A percentile compares a stretch with the other conserved stretches of the same genome.
phyloP scores from a whole-genome alignment of 1,140 invertebrate species.

The Meloidogyne hapla region DNA sequence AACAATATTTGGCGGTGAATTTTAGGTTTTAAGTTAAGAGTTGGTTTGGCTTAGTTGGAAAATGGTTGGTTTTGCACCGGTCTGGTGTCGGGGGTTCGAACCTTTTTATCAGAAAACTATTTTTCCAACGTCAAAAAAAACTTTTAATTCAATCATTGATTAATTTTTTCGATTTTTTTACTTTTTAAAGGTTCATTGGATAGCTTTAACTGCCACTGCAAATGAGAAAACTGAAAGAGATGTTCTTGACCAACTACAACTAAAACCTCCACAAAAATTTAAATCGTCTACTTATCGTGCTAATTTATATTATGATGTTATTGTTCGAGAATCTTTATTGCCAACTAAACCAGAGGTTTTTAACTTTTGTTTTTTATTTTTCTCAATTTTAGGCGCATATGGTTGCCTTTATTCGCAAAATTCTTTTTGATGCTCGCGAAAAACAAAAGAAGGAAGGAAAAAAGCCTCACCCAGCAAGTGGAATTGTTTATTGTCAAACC shows the following conservation, averaged over 20 bases:
- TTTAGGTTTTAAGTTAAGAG: no score
- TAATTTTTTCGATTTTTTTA: neutral
- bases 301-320: conserved; percentile 75
- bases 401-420: conserved; percentile 21
- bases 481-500: conserved; percentile 40
- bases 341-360: conserved; percentile 29
- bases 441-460: conserved; percentile 24
- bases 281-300: conserved; percentile 71
- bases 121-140: no score
- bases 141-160: no score
- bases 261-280: conserved; percentile 69
- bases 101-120: no score
- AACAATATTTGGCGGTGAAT: neutral
- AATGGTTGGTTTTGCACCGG: no score
- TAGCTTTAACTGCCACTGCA: conserved; percentile 91
- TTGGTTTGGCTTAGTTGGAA: no score
- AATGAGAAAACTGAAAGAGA: conserved; percentile 70
- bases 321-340: conserved; percentile 66
- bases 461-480: conserved; percentile 17
- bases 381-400: conserved; percentile 28
- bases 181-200: conserved; percentile 71
- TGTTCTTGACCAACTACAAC: conserved; percentile 68
- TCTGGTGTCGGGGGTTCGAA: no score
- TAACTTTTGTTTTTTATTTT: no score
- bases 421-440: conserved; percentile 27